A percentile compares a stretch with the other conserved stretches of the same genome.
phyloP scores from a whole-genome alignment of 2,797 vertebrate genomes.

The Lates japonicus region DNA sequence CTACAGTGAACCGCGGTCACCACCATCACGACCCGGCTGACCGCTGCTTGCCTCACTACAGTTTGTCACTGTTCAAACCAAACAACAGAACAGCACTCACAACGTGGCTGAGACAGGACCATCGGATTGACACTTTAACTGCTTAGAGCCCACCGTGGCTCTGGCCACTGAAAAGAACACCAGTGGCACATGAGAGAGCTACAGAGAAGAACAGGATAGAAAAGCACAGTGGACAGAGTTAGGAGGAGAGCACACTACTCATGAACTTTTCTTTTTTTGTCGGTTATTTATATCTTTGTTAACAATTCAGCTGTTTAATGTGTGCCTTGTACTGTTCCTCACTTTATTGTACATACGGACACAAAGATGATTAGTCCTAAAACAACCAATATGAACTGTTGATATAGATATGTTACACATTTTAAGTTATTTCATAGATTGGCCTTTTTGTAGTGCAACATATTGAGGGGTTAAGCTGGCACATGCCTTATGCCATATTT shows the following conservation, averaged over 20 bases:
- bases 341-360: constrained; percentile 90
- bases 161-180: constrained; percentile 17
- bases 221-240: constrained; percentile 70
- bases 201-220: constrained; percentile 39
- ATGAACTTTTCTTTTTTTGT: constrained; percentile 69
- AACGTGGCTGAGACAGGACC: constrained; percentile 2
- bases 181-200: constrained; percentile 35
- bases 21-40: constrained; percentile 7
- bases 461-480: constrained; percentile 62
- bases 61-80: constrained; percentile 12
- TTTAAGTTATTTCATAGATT: constrained; percentile 89
- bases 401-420: constrained; percentile 90
- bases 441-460: constrained; percentile 65
- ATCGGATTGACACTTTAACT: constrained; percentile 39
- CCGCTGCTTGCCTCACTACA: constrained; percentile 23
- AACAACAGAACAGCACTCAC: constrained; percentile 17
- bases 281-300: constrained; percentile 86
- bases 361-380: constrained; percentile 82
- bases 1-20: neutral
- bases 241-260: constrained; percentile 72
- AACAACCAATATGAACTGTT: constrained; percentile 89
- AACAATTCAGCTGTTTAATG: constrained; percentile 85
- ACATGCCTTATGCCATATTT: constrained; percentile 56
- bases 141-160: constrained; percentile 13
- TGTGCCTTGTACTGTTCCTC: constrained; percentile 96